A percentile compares a stretch with the other conserved stretches of the same genome.
These are phyloP conservation scores for Heliothis peltigera DNA, from an alignment of 2,888 invertebrate species.

Conservation along the genomic window DNA sequence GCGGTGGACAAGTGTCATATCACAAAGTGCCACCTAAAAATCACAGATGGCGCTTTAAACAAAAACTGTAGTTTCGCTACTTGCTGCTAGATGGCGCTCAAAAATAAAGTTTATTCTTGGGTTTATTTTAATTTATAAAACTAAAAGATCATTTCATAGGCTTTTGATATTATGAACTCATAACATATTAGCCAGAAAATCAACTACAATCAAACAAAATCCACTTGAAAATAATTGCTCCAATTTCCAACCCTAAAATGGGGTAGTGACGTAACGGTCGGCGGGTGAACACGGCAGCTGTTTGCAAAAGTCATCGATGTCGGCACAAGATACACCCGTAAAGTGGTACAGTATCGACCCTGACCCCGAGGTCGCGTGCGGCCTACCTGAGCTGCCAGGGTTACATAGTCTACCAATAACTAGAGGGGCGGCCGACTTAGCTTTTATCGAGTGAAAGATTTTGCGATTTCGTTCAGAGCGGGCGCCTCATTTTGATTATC, in stretches of 20 bases:
- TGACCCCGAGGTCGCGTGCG: constrained; percentile 82
- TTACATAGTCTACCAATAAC: constrained; percentile 67
- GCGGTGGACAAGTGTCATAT: constrained; percentile 12
- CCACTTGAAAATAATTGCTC: constrained; percentile 5
- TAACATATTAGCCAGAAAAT: neutral
- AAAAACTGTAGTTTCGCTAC: constrained; percentile 65
- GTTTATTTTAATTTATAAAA: neutral
- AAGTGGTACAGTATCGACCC: constrained; percentile 66
- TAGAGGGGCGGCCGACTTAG: constrained; percentile 32
- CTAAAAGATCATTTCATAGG: neutral
- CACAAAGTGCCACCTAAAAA: constrained; percentile 5
- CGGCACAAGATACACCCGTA: constrained; percentile 58
- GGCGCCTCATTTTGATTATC: constrained; percentile 16
- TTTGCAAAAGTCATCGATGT: constrained; percentile 74
- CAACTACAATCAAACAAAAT: neutral
- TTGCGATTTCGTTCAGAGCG: constrained; percentile 28
- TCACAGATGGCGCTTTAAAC: constrained; percentile 71
- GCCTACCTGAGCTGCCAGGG: constrained; percentile 71
- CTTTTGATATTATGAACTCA: neutral
- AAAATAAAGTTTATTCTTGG: neutral
- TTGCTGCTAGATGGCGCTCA: constrained; percentile 70
- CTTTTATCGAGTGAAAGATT: constrained; percentile 40
- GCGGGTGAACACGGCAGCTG: constrained; percentile 54
- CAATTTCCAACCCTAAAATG: constrained; percentile 31
- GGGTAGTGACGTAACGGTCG: constrained; percentile 40